These are phyloP conservation scores for Clistopyga incitator DNA, from an alignment of 2,888 invertebrate species.

Conservation along the genomic window DNA sequence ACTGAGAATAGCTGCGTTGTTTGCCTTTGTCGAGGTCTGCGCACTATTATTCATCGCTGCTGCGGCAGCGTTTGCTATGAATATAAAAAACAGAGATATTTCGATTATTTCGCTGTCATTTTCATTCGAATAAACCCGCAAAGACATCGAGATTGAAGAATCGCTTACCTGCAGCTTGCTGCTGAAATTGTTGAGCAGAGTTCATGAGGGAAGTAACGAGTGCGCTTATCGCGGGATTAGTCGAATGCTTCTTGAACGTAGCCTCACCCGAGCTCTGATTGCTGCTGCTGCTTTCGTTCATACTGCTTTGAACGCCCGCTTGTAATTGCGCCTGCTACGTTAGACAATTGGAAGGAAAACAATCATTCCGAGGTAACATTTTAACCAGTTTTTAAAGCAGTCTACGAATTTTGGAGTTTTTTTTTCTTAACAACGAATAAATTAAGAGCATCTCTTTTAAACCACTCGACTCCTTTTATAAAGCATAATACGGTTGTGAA, in stretches of 20 bases:
- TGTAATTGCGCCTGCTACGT: constrained; percentile 86
- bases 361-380: neutral
- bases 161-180: constrained; percentile 86
- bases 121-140: neutral
- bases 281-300: constrained; percentile 73
- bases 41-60: constrained; percentile 83
- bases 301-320: constrained; percentile 88
- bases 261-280: constrained; percentile 85
- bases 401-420: too few relatives aligned
- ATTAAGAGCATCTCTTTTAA: too few relatives aligned
- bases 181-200: constrained; percentile 92
- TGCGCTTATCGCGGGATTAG: constrained; percentile 90
- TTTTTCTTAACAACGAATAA: too few relatives aligned
- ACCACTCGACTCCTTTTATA: too few relatives aligned
- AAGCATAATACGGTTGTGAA: neutral
- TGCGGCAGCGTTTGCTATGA: constrained; percentile 79
- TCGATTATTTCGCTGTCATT: constrained; percentile 71
- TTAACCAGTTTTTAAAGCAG: too few relatives aligned
- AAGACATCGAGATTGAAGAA: neutral
- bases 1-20: constrained; percentile 91
- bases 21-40: constrained; percentile 84
- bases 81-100: constrained; percentile 9
- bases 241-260: constrained; percentile 85
- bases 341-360: constrained; percentile 63
- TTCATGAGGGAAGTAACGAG: constrained; percentile 93